Conservation (phyloP, 2,888 invertebrate genomes). For the Athalia cordata region DNA sequence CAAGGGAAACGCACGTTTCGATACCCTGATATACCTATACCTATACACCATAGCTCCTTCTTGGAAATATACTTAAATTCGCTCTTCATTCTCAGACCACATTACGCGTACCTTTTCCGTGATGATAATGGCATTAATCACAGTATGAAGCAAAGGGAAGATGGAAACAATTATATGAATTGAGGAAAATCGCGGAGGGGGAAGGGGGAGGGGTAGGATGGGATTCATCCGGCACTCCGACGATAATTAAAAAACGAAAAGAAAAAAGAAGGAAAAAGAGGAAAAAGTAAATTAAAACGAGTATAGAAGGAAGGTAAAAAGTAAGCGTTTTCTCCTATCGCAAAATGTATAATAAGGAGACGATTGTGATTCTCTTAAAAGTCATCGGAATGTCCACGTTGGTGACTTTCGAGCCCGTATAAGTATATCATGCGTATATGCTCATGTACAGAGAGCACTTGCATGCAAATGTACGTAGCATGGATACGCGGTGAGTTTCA, state of each 20-base stretch:
- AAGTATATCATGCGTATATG: too few species aligned
- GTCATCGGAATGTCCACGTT: background rate
- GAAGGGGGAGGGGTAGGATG: background rate
- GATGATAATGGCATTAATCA: too few species aligned
- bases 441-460: too few species aligned
- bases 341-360: background rate
- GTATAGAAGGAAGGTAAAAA: background rate
- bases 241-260: background rate
- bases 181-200: background rate
- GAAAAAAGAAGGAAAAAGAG: background rate
- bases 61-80: too few species aligned
- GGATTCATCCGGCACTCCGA: background rate
- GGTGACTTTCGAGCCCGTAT: too few species aligned
- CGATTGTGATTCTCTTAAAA: background rate
- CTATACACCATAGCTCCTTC: too few species aligned
- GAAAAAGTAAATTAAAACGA: background rate
- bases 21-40: too few species aligned
- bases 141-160: constrained; percentile 21
- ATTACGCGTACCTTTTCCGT: too few species aligned
- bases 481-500: too few species aligned
- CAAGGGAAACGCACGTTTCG: background rate
- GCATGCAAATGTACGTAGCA: too few species aligned
- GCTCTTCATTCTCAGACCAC: too few species aligned
- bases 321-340: too few species aligned
- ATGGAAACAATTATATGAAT: background rate